Evolutionary conservation across 1,140 invertebrate species (phyloP).

Genomic region (Bacillus rossius): DNA sequence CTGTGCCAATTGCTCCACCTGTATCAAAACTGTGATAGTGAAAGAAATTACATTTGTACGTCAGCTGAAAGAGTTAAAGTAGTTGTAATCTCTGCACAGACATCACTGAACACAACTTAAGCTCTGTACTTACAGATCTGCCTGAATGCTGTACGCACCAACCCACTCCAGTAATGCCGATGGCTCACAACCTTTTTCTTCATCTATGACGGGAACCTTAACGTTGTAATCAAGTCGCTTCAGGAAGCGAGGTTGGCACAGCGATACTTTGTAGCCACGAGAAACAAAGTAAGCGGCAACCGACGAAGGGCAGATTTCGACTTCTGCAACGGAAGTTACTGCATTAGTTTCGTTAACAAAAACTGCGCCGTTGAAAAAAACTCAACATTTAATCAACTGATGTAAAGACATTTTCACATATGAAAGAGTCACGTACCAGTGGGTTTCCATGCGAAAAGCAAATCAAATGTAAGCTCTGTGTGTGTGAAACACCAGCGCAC

Average conservation of each 20-base stretch:
- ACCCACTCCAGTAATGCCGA: conserved; percentile 49
- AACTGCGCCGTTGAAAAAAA: too few relatives aligned
- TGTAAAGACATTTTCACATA: too few relatives aligned
- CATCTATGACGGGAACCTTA: conserved; percentile 32
- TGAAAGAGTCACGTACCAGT: too few relatives aligned
- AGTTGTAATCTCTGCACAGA: too few relatives aligned
- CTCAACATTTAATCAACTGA: too few relatives aligned
- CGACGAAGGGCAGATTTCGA: conserved; percentile 52
- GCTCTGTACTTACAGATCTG: conserved; percentile 37
- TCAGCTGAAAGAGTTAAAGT: too few relatives aligned
- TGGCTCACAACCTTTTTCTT: conserved; percentile 19
- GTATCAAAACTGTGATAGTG: too few relatives aligned
- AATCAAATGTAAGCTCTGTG: conserved; percentile 37
- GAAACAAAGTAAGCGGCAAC: conserved; percentile 50
- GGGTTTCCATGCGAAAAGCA: conserved; percentile 51
- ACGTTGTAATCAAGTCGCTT: conserved; percentile 35
- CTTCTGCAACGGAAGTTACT: conserved; percentile 32
- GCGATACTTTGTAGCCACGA: conserved; percentile 39
- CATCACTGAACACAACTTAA: too few relatives aligned
- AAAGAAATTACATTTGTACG: too few relatives aligned
- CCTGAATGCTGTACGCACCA: conserved; percentile 44
- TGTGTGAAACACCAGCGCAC: conserved; percentile 38
- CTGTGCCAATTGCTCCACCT: too few relatives aligned
- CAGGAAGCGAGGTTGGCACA: conserved; percentile 40
- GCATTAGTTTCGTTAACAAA: too few relatives aligned